Conservation (phyloP, 2,888 invertebrate genomes). For the Nineta flava region DNA sequence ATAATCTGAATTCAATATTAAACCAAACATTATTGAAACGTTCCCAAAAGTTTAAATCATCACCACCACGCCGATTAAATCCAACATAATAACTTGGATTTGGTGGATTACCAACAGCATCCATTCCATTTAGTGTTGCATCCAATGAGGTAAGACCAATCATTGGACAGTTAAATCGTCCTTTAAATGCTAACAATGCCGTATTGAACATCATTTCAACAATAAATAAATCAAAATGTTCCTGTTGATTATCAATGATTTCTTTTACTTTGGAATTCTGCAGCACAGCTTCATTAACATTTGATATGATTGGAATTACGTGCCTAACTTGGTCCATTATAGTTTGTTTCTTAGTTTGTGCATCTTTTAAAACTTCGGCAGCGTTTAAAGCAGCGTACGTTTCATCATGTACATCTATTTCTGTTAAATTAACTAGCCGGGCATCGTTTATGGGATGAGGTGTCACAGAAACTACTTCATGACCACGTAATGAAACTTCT, state of each 20-base stretch:
- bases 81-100: not conserved
- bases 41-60: not conserved
- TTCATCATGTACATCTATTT: not conserved
- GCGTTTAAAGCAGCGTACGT: not conserved
- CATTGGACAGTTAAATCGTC: constrained; percentile 2
- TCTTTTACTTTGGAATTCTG: not conserved
- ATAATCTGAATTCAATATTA: not conserved
- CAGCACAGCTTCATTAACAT: not conserved
- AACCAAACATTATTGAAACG: not conserved
- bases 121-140: not conserved
- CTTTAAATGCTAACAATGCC: not conserved
- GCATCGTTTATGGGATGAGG: no score
- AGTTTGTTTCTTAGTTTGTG: not conserved
- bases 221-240: constrained; percentile 3
- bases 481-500: no score
- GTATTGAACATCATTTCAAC: constrained; percentile 1
- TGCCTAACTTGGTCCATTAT: not conserved
- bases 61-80: not conserved
- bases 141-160: not conserved
- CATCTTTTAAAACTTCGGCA: not conserved
- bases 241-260: constrained; percentile 1
- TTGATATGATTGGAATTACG: not conserved
- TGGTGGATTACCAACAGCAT: not conserved
- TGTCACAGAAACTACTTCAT: no score
- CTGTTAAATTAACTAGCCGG: not conserved